Evolutionary conservation across 2,113 vertebrate genomes (phyloP), one percentile per base, ranked within the genome.

Genomic region (Chaetodon trifascialis): DNA sequence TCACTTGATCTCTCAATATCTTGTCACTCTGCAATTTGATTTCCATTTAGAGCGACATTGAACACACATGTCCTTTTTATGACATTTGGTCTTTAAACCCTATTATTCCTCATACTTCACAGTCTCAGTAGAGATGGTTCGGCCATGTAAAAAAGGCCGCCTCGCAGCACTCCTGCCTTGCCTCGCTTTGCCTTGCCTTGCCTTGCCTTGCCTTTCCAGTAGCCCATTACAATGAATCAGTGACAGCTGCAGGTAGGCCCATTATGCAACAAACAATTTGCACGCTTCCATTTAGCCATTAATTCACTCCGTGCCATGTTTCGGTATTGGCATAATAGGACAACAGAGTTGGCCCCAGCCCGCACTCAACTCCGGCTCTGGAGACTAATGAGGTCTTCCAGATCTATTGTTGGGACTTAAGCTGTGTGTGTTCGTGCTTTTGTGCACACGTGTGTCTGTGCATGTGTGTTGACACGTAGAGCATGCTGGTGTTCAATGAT

Each of bases 351-450:
- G 89, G 87, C 76, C 80, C 34, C 5, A 51, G 86, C 86, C 84
- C 60, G 60, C 84, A 73, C 86, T 89, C 84, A 78, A 76, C 88
- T 84, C 46, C 4, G 11, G 84, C 88, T 92, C 85, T 36, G 75
- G 82, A 91, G 87, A 91, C 87, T 94, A 94, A 94, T 92, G 91
- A 93, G 92, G 87, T 91, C 86, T 88, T 90, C 83, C 80, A 72
- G 68, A 83, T 91, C 86, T 87, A 86, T 93, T 93, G 93, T 94
- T 85, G 58, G 74, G 87, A 86, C 79, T 76, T 87, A 82, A 88
- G 79, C 79, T 83, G 42, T 72, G 79, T 80, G 74, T 77, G 68
- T 63, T 58, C 52, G 25, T 76, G 63, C 54, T 25, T 86, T 54
- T 86, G 60, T 86, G 60, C 30, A 14, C 6, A 2, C 72, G 47